Percentiles rank a stretch among this genome's conserved stretches.
Evolutionary conservation across 2,113 vertebrate genomes (phyloP).

Genomic region (Probosciger aterrimus): DNA sequence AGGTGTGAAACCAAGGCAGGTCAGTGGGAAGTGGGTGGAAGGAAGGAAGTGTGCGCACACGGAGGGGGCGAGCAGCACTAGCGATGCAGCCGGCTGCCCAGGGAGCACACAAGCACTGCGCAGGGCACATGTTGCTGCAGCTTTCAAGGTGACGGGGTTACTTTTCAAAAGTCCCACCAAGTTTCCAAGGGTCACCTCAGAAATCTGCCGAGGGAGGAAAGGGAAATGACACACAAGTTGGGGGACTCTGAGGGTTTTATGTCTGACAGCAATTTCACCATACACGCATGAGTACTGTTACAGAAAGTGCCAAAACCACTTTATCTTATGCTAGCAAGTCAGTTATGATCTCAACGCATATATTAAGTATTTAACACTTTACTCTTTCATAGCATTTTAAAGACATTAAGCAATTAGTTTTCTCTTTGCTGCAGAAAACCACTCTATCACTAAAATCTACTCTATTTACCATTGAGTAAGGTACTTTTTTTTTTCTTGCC

Average conservation of each 20-base stretch:
- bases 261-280: background rate
- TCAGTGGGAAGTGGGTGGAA: constrained; percentile 13
- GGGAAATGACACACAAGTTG: background rate
- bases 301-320: background rate
- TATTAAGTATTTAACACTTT: background rate
- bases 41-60: background rate
- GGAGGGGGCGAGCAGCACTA: background rate
- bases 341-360: background rate
- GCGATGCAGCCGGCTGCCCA: background rate
- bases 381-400: background rate
- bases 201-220: background rate
- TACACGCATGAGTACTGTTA: fast-evolving
- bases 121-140: background rate
- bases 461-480: background rate
- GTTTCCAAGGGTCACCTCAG: background rate
- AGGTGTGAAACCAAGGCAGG: background rate
- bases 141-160: fast-evolving
- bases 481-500: background rate
- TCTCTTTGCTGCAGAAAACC: background rate
- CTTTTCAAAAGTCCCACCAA: background rate
- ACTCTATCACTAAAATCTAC: background rate
- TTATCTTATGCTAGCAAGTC: background rate
- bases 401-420: background rate
- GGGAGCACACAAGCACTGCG: fast-evolving
- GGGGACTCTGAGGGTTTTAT: background rate